A percentile compares a stretch with the other conserved stretches of the same genome.
phyloP scores from a whole-genome alignment of 2,113 vertebrate species.

The Macroglossus sobrinus region DNA sequence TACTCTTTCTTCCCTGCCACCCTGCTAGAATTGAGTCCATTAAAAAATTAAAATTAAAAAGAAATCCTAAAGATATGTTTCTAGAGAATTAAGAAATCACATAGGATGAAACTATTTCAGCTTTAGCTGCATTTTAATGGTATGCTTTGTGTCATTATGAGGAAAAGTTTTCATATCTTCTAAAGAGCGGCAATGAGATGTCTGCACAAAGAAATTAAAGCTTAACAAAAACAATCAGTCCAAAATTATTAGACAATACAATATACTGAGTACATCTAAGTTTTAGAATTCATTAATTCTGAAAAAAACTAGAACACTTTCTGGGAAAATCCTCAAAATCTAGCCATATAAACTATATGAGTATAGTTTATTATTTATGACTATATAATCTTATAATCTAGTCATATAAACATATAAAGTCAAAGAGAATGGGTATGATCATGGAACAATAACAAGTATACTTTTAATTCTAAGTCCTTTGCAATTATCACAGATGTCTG shows the following conservation, averaged over 20 bases:
- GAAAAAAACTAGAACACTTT: slow-evolving; percentile 15
- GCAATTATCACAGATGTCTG: not conserved
- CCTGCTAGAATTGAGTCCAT: not conserved
- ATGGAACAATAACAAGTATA: not conserved
- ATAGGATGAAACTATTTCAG: not conserved
- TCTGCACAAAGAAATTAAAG: not conserved
- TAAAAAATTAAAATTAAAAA: slow-evolving; percentile 25
- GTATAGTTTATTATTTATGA: not conserved
- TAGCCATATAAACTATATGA: not conserved
- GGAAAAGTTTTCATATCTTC: not conserved
- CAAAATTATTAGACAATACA: not conserved
- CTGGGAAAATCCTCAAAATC: not conserved
- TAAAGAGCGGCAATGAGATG: not conserved
- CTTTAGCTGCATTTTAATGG: not conserved
- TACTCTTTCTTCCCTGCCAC: not conserved
- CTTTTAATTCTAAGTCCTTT: not conserved
- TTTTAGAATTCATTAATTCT: slow-evolving; percentile 24
- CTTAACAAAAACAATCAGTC: not conserved
- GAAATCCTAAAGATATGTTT: not conserved
- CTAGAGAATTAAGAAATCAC: slow-evolving; percentile 25
- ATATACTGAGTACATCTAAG: not conserved
- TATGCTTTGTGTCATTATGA: not conserved
- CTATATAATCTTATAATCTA: not conserved
- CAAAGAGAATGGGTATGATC: not conserved
- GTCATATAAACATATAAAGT: not conserved